Conservation (phyloP, 2,113 vertebrate genomes). For the Dinomys branickii region DNA sequence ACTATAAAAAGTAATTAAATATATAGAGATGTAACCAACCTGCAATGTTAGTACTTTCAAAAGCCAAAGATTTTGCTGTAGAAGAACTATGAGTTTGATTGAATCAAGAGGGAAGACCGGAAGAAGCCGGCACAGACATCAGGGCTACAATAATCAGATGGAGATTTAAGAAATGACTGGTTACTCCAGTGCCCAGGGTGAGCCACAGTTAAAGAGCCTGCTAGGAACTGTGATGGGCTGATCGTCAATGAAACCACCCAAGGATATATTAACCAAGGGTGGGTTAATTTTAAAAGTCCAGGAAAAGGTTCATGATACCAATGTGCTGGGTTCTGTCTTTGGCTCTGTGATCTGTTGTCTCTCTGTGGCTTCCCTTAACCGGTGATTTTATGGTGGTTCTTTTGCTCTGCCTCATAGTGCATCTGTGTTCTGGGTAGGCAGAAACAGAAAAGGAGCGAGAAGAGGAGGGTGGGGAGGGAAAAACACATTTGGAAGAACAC, state of each 20-base stretch:
- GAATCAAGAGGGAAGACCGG: background rate
- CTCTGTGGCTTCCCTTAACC: background rate
- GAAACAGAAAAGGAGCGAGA: background rate
- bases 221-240: background rate
- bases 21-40: background rate
- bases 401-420: background rate
- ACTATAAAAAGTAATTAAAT: background rate
- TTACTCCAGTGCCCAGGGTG: background rate
- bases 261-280: background rate
- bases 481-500: background rate
- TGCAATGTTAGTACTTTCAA: slow-evolving; percentile 32
- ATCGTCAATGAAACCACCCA: background rate
- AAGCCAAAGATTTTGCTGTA: background rate
- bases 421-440: background rate
- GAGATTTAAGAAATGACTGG: background rate
- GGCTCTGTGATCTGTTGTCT: background rate
- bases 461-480: background rate
- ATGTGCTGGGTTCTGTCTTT: background rate
- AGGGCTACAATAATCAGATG: background rate
- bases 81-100: background rate
- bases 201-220: accelerated
- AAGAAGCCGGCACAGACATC: background rate
- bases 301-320: background rate
- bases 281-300: background rate
- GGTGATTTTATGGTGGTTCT: background rate